These are phyloP conservation scores for Schlechtendalia chinensis DNA, from an alignment of 1,140 invertebrate genomes.

Conservation along the genomic window DNA sequence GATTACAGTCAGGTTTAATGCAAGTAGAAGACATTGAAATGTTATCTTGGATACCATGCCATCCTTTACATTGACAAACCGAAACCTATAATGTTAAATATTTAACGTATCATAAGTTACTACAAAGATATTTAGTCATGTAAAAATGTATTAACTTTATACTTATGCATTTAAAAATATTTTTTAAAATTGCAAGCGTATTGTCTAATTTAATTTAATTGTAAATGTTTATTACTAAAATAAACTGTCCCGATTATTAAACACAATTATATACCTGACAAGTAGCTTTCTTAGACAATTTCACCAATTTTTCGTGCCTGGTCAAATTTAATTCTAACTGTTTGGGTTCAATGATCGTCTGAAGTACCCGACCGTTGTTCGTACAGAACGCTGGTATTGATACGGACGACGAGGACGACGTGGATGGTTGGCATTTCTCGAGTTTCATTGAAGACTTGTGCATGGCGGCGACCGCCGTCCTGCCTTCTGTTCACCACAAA, in stretches of 20 bases:
- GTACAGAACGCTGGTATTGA: not conserved
- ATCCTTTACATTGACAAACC: conserved; percentile 20
- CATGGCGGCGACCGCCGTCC: not conserved
- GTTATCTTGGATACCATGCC: not conserved
- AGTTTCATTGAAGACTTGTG: not conserved
- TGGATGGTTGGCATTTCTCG: not conserved
- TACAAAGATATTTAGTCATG: not conserved
- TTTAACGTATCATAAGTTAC: not conserved
- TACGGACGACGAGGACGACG: not conserved
- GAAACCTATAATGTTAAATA: not conserved
- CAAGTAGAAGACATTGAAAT: conserved; percentile 16
- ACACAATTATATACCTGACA: conserved; percentile 6
- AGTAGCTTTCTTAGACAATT: not conserved
- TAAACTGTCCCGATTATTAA: not conserved
- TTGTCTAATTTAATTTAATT: too few relatives aligned
- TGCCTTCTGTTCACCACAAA: too few relatives aligned
- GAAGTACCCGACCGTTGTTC: not conserved
- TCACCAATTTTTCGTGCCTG: conserved; percentile 12
- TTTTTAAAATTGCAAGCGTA: too few relatives aligned
- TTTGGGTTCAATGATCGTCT: not conserved
- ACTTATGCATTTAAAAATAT: not conserved
- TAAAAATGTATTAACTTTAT: not conserved
- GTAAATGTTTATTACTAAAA: not conserved
- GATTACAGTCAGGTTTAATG: not conserved
- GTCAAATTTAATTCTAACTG: not conserved